These are phyloP conservation scores for Temnothorax rugatulus DNA, from an alignment of 2,888 invertebrate genomes.

Conservation along the genomic window DNA sequence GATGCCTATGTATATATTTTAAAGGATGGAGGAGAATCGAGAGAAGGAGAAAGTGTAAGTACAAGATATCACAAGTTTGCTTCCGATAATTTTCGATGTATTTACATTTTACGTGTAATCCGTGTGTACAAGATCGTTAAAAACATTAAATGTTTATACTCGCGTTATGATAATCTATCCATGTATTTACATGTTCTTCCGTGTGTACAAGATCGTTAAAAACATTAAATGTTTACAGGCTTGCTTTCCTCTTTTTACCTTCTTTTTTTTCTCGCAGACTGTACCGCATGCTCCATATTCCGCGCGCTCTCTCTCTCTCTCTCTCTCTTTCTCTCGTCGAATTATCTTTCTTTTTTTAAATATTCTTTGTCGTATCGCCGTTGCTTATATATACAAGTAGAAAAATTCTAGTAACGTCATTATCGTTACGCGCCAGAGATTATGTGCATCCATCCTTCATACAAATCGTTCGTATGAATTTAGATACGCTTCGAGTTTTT, in stretches of 20 bases:
- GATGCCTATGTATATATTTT: background rate
- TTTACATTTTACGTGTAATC: conserved; percentile 84
- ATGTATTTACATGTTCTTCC: conserved; percentile 84
- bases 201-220: conserved; percentile 85
- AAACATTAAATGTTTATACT: conserved; percentile 85
- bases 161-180: conserved; percentile 83
- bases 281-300: conserved; percentile 65
- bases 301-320: conserved; percentile 46
- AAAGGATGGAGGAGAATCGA: conserved; percentile 29
- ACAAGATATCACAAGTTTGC: conserved; percentile 65
- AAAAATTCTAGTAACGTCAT: conserved; percentile 80
- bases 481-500: conserved; percentile 4
- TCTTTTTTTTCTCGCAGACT: conserved; percentile 57
- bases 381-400: conserved; percentile 82
- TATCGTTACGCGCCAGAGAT: conserved; percentile 75
- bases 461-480: conserved; percentile 52
- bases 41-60: conserved; percentile 64
- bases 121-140: conserved; percentile 85
- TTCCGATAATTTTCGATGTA: conserved; percentile 84
- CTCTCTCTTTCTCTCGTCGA: conserved; percentile 31
- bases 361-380: conserved; percentile 58
- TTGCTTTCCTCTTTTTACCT: conserved; percentile 67
- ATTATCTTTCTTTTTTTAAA: conserved; percentile 21
- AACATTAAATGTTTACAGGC: conserved; percentile 85
- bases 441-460: conserved; percentile 66